phyloP scores from a whole-genome alignment of 1,140 invertebrate genomes.

The Epicauta chinensis region DNA sequence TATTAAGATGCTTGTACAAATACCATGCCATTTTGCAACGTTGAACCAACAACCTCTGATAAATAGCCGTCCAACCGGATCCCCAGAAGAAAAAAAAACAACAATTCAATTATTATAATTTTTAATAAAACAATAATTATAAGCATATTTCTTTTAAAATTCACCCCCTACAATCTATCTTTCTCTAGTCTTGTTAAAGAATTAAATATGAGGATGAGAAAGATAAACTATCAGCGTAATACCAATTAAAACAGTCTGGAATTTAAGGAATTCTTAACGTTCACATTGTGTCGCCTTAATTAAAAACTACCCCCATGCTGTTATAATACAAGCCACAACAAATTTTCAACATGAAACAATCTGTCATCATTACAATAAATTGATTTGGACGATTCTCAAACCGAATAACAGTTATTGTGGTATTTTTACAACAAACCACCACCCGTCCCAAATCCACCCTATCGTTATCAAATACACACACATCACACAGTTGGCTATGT shows the following conservation, averaged over 20 bases:
- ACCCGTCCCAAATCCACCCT: too few relatives aligned
- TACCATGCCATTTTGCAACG: conserved; percentile 8
- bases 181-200: not conserved
- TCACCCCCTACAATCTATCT: conserved; percentile 20
- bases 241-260: conserved; percentile 38
- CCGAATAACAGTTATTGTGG: too few relatives aligned
- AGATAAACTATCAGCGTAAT: conserved; percentile 26
- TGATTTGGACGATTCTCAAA: too few relatives aligned
- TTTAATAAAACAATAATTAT: conserved; percentile 38
- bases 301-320: conserved; percentile 38
- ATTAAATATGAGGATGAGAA: conserved; percentile 20
- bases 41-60: not conserved
- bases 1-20: conserved; percentile 21
- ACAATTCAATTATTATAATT: conserved; percentile 33
- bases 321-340: too few relatives aligned
- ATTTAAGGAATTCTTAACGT: conserved; percentile 41
- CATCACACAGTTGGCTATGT: too few relatives aligned
- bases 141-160: conserved; percentile 37
- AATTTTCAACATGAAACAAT: too few relatives aligned
- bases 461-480: too few relatives aligned
- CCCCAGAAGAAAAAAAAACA: too few relatives aligned
- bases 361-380: too few relatives aligned
- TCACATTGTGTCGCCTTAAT: conserved; percentile 41
- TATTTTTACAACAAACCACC: too few relatives aligned
- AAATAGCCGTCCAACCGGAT: too few relatives aligned